Conservation (phyloP, 2,113 vertebrate genomes). For the Gallinago jamesoni region DNA sequence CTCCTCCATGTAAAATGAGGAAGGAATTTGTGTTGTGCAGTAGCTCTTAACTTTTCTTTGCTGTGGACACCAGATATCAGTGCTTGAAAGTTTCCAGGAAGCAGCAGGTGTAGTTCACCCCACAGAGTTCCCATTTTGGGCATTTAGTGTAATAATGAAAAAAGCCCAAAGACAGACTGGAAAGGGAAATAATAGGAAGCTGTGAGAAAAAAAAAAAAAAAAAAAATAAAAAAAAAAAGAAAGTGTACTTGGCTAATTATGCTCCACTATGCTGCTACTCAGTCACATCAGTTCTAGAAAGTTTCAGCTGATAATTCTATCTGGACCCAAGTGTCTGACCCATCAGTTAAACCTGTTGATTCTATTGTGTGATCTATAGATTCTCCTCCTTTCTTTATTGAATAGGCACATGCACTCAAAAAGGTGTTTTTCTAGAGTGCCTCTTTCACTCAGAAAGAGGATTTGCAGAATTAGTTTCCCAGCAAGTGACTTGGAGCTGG, state of each 20-base stretch:
- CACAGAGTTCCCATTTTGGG: neutral
- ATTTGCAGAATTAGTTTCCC: neutral
- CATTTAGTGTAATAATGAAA: neutral
- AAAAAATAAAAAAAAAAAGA: neutral
- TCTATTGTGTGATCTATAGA: fast-evolving
- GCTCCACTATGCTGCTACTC: neutral
- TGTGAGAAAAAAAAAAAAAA: neutral
- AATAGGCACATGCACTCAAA: neutral
- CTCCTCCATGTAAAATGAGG: neutral
- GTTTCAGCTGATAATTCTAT: neutral
- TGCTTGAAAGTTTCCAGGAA: neutral
- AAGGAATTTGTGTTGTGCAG: neutral
- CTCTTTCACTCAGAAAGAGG: neutral
- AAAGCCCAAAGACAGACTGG: neutral
- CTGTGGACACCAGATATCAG: neutral
- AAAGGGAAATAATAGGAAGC: neutral
- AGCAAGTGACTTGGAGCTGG: neutral
- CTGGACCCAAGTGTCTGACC: neutral
- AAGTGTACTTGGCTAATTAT: neutral
- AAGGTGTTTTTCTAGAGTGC: neutral
- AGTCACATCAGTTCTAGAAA: neutral
- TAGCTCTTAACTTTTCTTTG: neutral
- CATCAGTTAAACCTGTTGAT: neutral
- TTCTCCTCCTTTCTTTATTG: neutral
- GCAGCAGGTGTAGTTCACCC: neutral